phyloP scores from a whole-genome alignment of 1,140 invertebrate genomes.

The Oreohelix idahoensis region DNA sequence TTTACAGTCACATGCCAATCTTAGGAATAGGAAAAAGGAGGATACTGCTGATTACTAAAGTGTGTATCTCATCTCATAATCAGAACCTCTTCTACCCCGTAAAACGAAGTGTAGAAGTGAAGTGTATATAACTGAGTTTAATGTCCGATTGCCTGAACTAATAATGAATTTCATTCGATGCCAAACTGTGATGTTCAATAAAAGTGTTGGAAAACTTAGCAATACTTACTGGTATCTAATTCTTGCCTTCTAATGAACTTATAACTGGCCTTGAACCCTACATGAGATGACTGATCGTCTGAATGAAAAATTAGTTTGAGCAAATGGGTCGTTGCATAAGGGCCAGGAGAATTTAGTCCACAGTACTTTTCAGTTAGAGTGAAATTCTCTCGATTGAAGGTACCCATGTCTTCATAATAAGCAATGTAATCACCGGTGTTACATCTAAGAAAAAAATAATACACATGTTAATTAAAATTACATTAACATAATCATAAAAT shows the following conservation, averaged over 20 bases:
- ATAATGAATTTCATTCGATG: too few relatives aligned
- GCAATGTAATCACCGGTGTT: constrained; percentile 53
- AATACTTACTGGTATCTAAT: constrained; percentile 50
- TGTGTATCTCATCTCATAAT: too few relatives aligned
- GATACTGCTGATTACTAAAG: too few relatives aligned
- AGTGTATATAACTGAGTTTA: too few relatives aligned
- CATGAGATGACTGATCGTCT: constrained; percentile 33
- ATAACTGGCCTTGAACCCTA: constrained; percentile 60
- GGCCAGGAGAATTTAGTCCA: constrained; percentile 50
- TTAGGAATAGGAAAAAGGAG: too few relatives aligned
- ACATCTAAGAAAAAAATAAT: neutral
- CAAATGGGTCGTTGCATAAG: constrained; percentile 48
- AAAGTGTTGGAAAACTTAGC: neutral
- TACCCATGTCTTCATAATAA: constrained; percentile 50
- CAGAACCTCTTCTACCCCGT: too few relatives aligned
- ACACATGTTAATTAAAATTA: too few relatives aligned
- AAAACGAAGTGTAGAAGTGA: too few relatives aligned
- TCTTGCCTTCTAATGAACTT: constrained; percentile 48
- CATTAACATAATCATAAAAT: too few relatives aligned
- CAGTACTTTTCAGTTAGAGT: constrained; percentile 54
- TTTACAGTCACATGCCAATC: too few relatives aligned
- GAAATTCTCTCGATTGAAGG: constrained; percentile 43
- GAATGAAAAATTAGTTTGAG: constrained; percentile 56
- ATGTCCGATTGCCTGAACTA: too few relatives aligned
- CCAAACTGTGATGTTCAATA: too few relatives aligned